Evolutionary conservation across 2,888 invertebrate species (phyloP), one percentile per base, ranked within the genome.

Genomic region (Orthonychiurus folsomi): DNA sequence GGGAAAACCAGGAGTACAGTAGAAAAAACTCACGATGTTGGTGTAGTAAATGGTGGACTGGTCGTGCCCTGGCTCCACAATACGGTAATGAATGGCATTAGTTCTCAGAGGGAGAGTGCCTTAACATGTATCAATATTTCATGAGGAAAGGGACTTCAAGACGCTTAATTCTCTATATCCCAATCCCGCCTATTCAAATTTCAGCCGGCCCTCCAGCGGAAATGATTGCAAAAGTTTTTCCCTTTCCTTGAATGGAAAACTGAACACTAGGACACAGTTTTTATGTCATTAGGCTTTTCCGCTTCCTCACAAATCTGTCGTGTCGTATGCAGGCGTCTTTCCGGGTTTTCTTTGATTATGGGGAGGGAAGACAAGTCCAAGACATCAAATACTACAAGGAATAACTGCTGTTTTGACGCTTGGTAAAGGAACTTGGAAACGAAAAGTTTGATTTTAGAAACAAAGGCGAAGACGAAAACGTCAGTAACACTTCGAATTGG

Each of bases 51-150:
- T n/a, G n/a, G n/a, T n/a, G n/a, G n/a, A n/a, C n/a, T n/a, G n/a
- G n/a, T n/a, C n/a, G n/a, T n/a, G n/a, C n/a, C n/a, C 37, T 15
- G 37, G 9, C 5, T 37, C 37, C 37, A 37, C 37, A 37, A 37
- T 37, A 37, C 37, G 15, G 15, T 37, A 37, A 37, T 37, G 37
- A 37, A 37, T 37, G 37, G 15, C 37, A 37, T 37, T 37, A 37
- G 37, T 37, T 15, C 9, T 15, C 9, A 52, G 52, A 20, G 24
- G 3, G 24, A 52, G 52, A 52, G 52, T 52, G 52, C 52, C 5
- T 21, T 21, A 57, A 27, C 57, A 57, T 28, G 26, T 57, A 25
- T 57, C 57, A 12, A 57, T 57, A 20, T 57, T 57, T 57, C 57
- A 57, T 57, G 57, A 57, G 26, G 24, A 56, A 23, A 57, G 12